Evolutionary conservation across 2,888 invertebrate species (phyloP).

Genomic region (Andrena haemorrhoa): DNA sequence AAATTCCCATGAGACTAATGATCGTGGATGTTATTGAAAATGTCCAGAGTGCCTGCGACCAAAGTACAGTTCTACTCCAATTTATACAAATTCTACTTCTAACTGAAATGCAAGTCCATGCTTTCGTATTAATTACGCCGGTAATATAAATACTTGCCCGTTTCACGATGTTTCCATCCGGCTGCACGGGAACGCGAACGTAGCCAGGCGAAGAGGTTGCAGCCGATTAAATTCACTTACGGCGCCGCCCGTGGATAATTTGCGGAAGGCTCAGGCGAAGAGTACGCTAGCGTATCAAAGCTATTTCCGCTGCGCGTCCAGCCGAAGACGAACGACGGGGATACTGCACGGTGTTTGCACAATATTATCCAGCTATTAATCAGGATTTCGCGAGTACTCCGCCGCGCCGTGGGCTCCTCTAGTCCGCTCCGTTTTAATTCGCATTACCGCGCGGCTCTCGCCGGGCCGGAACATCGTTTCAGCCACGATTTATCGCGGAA

Average conservation of each 20-base stretch:
- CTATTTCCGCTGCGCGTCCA: constrained; percentile 63
- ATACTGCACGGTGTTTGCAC: constrained; percentile 77
- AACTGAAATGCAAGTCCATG: too few species aligned
- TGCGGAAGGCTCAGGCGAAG: constrained; percentile 42
- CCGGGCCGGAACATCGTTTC: constrained; percentile 23
- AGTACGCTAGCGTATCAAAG: constrained; percentile 56
- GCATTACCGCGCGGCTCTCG: constrained; percentile 56
- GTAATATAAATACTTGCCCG: constrained; percentile 11
- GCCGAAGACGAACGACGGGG: constrained; percentile 73
- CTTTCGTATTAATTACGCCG: neutral
- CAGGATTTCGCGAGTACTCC: constrained; percentile 75
- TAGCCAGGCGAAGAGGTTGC: constrained; percentile 31
- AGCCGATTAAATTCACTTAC: constrained; percentile 61
- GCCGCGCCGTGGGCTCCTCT: neutral
- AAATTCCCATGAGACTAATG: too few species aligned
- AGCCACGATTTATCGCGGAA: constrained; percentile 66
- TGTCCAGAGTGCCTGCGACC: too few species aligned
- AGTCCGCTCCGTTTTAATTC: constrained; percentile 66
- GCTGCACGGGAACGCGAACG: constrained; percentile 12
- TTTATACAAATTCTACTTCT: neutral
- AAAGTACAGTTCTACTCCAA: too few species aligned
- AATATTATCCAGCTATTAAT: constrained; percentile 82
- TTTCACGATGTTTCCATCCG: neutral
- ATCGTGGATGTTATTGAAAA: too few species aligned
- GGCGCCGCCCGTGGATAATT: constrained; percentile 39